Base-by-base conservation (phyloP, 2,888 invertebrate species). In the Thelaira solivaga region DNA sequence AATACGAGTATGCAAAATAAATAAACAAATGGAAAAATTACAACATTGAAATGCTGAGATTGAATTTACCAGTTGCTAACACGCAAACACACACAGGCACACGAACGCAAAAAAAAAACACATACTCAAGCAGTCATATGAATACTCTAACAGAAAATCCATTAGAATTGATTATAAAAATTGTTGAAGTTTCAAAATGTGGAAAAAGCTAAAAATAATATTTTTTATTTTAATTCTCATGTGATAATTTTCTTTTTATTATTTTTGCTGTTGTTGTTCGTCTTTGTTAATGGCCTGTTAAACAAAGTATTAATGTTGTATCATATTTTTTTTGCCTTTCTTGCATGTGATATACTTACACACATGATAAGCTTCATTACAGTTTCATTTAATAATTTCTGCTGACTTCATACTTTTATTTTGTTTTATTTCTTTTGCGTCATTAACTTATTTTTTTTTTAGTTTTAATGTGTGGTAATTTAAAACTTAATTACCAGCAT, bases 331-430 rank as follows among this genome's bases (percentile, higher is more conserved):
- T 57, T 26, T 22, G 34, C 26, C 18, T 34, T 55, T 16, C 11
- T 36, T 24, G 26, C 26, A 7, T 59, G 57, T 49, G n/a, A 49
- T 31, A 49, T 59, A 22, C 59, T 20, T 41, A 11, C 68, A 59
- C 68, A 69, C 68, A 49, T 16, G 10, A 41, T 13, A 20, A 26
- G 68, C 20, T 68, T 57, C 36, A 29, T 57, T 68, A 57, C 45
- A 57, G 4, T 18, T 57, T 67, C 34, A n/a, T 26, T 55, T 57
- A 2, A 6, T 11, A n/a, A 4, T 49, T 49, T 41, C 29, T 47
- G 68, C 68, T 59, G 68, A 57, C 39, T 69, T 24, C 3, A 39
- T 13, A 26, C 13, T 36, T 4, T 20, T 39, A 7, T 20, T 26
- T 45, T 41, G 45, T 45, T 18, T 13, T 36, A 20, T 68, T 49